These are phyloP conservation scores for Rhynchonycteris naso DNA, from an alignment of 2,797 vertebrate genomes.

Conservation along the genomic window DNA sequence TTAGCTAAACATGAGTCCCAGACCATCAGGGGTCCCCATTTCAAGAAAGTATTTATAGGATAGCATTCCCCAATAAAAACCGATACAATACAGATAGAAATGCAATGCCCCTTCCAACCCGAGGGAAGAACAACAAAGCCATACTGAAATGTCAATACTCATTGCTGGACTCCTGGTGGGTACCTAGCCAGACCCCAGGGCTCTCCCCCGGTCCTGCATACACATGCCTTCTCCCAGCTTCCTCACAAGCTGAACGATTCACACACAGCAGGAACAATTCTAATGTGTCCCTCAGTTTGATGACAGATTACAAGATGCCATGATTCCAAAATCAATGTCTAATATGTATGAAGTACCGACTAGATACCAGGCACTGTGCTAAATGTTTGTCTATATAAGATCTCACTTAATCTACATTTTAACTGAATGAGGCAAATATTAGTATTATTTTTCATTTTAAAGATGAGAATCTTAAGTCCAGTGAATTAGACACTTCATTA, in stretches of 20 bases:
- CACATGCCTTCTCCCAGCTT: not conserved
- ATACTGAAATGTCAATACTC: slow-evolving; percentile 59
- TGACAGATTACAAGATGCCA: not conserved
- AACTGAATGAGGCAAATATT: not conserved
- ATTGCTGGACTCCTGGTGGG: not conserved
- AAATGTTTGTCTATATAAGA: no score
- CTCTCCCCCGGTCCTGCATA: not conserved
- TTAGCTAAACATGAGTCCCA: slow-evolving; percentile 47
- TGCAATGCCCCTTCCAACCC: not conserved
- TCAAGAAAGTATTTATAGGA: slow-evolving; percentile 44
- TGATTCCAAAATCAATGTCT: not conserved
- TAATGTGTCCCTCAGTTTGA: not conserved
- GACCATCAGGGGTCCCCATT: not conserved
- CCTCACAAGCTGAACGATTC: not conserved
- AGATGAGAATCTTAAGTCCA: not conserved
- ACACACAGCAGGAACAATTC: not conserved
- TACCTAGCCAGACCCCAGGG: not conserved
- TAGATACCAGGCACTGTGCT: not conserved
- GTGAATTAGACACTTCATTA: not conserved
- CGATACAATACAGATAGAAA: slow-evolving; percentile 54
- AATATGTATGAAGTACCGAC: not conserved
- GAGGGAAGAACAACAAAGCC: slow-evolving; percentile 39
- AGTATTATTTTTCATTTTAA: not conserved
- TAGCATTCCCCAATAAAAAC: slow-evolving; percentile 41
- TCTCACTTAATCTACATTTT: not conserved